Base-by-base conservation (phyloP, 2,888 invertebrate genomes). In the Eristalinus aeneus region DNA sequence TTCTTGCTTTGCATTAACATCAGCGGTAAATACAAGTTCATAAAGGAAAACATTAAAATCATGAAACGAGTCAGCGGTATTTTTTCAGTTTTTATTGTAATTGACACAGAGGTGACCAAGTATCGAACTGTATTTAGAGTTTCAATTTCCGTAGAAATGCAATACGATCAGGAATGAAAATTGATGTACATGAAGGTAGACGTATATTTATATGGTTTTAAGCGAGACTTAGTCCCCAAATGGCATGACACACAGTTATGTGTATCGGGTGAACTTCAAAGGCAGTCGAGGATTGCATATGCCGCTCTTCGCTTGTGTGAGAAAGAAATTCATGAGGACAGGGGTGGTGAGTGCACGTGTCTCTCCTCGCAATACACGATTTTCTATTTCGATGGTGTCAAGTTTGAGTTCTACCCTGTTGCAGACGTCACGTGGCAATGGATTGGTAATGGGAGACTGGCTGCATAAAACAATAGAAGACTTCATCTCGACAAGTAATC, bases 311-410 rank as follows among this genome's bases (percentile, higher is more conserved):
- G 71, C 71, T 34, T 67, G 81, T 61, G 58, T 74, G 73, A 46
- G 46, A 54, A 84, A 23, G 64, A 16, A 46, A 74, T 79, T 78
- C 69, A 60, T 82, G 65, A 68, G 56, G 72, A 74, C 58, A 54
- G 74, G 53, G 46, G 60, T 64, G 73, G 73, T 78, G 64, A 46
- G 61, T 74, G 79, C 83, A 84, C 83, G 83, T 84, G 79, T 79
- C 69, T 36, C 9, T 69, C 60, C 46, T 54, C 36, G 64, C 53
- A 74, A 31, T 54, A 58, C 72, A 61, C 32, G 68, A 46, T 76
- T 61, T 61, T 39, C 67, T 53, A 61, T 64, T 74, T 64, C 31
- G 36, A 56, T 22, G 68, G 58, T 64, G 58, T 78, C 64, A 20
- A 31, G 27, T 16, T 67, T 58, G 53, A 64, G 64, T 58, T 61